Conservation (phyloP, 1,140 invertebrate genomes). For the Gonatopus flavifemur region DNA sequence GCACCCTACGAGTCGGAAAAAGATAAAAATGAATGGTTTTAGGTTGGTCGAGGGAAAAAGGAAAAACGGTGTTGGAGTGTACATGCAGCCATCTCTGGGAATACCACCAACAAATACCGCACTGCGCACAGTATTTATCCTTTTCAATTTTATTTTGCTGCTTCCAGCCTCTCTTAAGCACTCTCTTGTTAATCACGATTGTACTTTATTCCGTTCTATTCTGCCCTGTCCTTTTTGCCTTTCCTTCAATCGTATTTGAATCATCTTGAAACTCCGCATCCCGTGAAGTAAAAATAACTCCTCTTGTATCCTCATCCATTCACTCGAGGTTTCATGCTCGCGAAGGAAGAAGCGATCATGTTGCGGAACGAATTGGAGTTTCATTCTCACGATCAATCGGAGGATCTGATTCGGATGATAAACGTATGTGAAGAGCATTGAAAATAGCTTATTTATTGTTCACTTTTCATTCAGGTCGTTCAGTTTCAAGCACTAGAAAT, state of each 20-base stretch:
- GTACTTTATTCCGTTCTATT: not conserved
- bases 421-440: no score
- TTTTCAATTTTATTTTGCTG: constrained; percentile 31
- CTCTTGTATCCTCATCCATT: no score
- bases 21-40: constrained; percentile 15
- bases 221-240: not conserved
- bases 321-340: no score
- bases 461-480: no score
- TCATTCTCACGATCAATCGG: no score
- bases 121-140: constrained; percentile 24
- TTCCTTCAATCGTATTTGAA: not conserved
- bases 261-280: not conserved
- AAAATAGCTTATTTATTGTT: no score
- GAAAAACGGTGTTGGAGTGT: not conserved
- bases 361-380: no score
- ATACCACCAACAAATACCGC: constrained; percentile 24
- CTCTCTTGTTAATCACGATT: constrained; percentile 30
- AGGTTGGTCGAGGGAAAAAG: constrained; percentile 10
- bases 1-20: no score
- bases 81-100: constrained; percentile 17
- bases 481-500: no score
- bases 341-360: no score
- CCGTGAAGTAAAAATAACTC: no score
- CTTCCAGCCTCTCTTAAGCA: not conserved
- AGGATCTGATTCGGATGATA: no score